Evolutionary conservation across 2,888 invertebrate genomes (phyloP), one percentile per base, ranked within the genome.

Genomic region (Plemyria rubiginata): DNA sequence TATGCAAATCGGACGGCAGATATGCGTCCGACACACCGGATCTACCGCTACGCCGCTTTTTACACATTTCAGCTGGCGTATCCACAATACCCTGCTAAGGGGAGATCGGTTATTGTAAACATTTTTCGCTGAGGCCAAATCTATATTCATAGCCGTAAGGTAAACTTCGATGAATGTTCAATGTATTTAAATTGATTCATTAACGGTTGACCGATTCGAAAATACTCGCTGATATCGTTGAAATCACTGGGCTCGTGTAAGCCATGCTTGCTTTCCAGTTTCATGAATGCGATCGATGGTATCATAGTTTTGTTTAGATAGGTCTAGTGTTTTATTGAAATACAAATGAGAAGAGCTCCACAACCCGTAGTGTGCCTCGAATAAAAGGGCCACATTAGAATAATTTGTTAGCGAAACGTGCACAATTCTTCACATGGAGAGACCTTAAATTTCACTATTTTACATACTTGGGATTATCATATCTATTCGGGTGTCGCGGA

Each of bases 381-480:
- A 93, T 93, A 93, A 92, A 92, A 86, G 92, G 92, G 88, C 81
- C 84, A 78, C 83, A 93, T 93, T 93, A 90, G 88, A 93, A 93
- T 93, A 92, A 92, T 92, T 93, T 90, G 88, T 83, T 82, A 81
- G 79, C 82, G 80, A 84, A 89, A 88, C 88, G 85, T 84, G 82
- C 86, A 87, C 91, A 91, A 92, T 92, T 91, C 91, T 92, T 92
- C 92, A 92, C 92, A 91, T 91, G 90, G 88, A 91, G 82, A 88
- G 90, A 82, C 89, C 90, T 92, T 91, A 92, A 91, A 92, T 92
- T 92, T 91, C 86, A 92, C 92, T 92, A 92, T 91, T 92, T 92
- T 92, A 91, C 91, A 92, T 92, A 90, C 87, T 87, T 76, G 85
- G 90, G 90, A 91, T 92, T 91, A 92, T 91, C 92, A 92, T 92